Conservation (phyloP, 2,797 vertebrate genomes). For the Neopelma chrysocephalum region DNA sequence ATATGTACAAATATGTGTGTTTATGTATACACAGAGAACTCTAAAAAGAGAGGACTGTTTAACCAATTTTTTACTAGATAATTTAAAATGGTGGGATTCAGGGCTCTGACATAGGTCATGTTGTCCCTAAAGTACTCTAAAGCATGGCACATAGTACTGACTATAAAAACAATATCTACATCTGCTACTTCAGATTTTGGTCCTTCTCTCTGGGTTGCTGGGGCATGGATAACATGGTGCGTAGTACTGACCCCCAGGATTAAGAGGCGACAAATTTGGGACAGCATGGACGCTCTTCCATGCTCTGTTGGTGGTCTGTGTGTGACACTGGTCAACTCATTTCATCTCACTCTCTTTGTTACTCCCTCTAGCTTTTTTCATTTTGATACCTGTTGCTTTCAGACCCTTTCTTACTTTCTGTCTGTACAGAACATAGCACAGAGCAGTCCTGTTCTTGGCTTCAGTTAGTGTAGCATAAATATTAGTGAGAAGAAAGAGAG, state of each 20-base stretch:
- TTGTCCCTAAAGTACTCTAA: neutral
- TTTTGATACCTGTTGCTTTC: neutral
- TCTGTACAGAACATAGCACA: neutral
- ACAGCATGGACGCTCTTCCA: neutral
- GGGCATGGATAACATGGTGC: neutral
- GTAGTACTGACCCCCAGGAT: fast-evolving
- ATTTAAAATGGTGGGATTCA: neutral
- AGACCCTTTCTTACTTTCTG: neutral
- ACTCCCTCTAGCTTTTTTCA: neutral
- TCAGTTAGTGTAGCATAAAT: neutral
- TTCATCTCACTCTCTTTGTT: neutral
- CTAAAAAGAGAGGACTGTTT: neutral
- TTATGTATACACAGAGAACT: neutral
- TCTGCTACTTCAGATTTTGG: neutral
- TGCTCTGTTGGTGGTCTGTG: neutral
- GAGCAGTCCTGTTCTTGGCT: neutral
- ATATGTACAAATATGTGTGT: neutral
- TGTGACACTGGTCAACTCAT: neutral
- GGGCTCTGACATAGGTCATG: neutral
- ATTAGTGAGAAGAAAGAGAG: neutral
- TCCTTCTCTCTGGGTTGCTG: neutral
- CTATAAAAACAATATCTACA: neutral
- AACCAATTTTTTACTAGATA: neutral
- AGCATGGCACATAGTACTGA: neutral
- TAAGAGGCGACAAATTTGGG: neutral